These are phyloP conservation scores for Aphis gossypii DNA, from an alignment of 1,140 invertebrate genomes.

Conservation along the genomic window DNA sequence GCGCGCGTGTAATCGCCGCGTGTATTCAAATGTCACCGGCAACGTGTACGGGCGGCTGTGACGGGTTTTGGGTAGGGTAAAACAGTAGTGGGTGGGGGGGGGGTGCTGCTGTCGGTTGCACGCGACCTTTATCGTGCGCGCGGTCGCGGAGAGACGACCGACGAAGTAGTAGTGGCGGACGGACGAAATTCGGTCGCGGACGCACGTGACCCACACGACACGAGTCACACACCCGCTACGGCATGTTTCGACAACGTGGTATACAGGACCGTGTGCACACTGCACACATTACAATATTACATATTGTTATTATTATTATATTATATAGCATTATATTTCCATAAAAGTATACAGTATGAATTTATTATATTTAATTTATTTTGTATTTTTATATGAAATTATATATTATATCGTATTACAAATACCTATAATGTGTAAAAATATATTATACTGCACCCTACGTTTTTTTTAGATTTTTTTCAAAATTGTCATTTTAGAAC, in stretches of 20 bases:
- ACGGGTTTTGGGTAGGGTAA: background rate
- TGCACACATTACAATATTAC: background rate
- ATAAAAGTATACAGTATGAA: background rate
- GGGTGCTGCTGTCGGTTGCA: constrained; percentile 4
- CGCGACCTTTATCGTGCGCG: constrained; percentile 31
- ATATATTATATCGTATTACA: background rate
- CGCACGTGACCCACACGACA: constrained; percentile 4
- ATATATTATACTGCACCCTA: background rate
- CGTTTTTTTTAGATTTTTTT: background rate
- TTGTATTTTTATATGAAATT: background rate
- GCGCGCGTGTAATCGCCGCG: background rate
- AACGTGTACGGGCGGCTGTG: background rate
- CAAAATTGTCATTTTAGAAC: background rate
- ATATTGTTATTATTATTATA: background rate
- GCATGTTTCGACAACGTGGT: background rate
- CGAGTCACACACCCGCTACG: background rate
- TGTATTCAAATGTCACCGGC: constrained; percentile 48
- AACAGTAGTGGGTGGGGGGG: background rate
- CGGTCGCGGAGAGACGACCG: background rate
- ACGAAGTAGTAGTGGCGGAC: background rate
- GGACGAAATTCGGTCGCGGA: background rate
- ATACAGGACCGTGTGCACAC: background rate
- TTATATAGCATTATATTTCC: background rate
- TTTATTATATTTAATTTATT: background rate
- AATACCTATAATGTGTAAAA: background rate